phyloP scores from a whole-genome alignment of 2,888 invertebrate genomes.

The Syrista parreyssii region DNA sequence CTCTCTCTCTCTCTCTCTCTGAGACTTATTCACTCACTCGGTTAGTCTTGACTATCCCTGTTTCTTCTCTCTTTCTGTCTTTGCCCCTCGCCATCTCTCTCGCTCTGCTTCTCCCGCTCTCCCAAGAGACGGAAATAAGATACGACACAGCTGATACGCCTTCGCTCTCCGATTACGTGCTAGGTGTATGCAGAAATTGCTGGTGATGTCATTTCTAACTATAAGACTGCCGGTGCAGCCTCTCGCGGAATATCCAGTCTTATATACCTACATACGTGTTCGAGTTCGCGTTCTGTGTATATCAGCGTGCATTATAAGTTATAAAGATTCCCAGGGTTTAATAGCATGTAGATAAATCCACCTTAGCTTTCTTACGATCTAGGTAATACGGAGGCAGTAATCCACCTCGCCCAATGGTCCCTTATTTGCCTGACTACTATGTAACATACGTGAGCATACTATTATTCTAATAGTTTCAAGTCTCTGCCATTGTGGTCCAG shows the following conservation, averaged over 20 bases:
- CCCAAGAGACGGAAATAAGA: constrained; percentile 57
- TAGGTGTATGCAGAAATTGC: constrained; percentile 52
- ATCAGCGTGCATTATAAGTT: neutral
- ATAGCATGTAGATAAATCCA: neutral
- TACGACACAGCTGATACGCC: constrained; percentile 63
- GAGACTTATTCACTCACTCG: constrained; percentile 13
- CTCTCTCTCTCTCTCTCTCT: constrained; percentile 25
- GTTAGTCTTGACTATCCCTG: neutral
- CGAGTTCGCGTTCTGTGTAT: neutral
- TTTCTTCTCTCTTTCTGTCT: constrained; percentile 16
- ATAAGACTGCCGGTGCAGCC: constrained; percentile 30
- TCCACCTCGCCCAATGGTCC: neutral
- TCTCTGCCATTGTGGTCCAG: neutral
- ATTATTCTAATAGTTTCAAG: neutral
- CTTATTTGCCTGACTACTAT: neutral
- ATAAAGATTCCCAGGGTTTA: neutral
- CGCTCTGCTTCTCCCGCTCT: constrained; percentile 8
- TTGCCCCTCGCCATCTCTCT: constrained; percentile 16
- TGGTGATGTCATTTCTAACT: constrained; percentile 62
- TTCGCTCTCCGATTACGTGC: constrained; percentile 55
- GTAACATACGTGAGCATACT: neutral
- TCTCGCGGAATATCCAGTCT: neutral
- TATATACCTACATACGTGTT: neutral
- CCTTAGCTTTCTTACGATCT: neutral
- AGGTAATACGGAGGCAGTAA: neutral